Evolutionary conservation across 1,140 invertebrate genomes (phyloP), one percentile per base, ranked within the genome.

Genomic region (Cyrtorhinus lividipennis): DNA sequence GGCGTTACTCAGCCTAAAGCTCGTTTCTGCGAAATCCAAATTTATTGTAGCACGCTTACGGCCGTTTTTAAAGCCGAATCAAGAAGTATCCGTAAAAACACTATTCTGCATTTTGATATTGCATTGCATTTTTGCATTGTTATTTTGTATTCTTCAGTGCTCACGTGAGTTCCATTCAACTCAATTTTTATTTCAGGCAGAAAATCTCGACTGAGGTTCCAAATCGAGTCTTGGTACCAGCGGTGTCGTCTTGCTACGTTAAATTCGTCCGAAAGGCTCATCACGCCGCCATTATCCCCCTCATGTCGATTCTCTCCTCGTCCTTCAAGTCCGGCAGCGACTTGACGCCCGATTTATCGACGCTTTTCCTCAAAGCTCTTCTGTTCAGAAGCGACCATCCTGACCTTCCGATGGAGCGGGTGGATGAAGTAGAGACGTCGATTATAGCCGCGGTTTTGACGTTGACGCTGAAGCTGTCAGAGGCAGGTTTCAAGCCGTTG

Each of bases 381-480:
- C 82, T 90, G 69, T 84, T 91, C 64, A 74, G 90, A 18, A 44
- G 72, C 74, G 59, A 66, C 73, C 23, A 65, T 58, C 23, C 70
- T 69, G 65, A 57, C 1, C 20, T 3, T 22, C 68, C 66, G 59
- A 27, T 68, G 8, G 65, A 72, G 2, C 69, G 73, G 24, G 69
- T 80, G 0, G 65, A 71, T n/a, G 46, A 67, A 1, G 75, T 86
- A 0, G 92, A 97, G 75, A 77, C 79, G 15, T 76, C 80, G 70
- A 79, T 90, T 0, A 80, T 90, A 0, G 81, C 86, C 60, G 81
- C 88, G 0, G 72, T 95, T 22, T 82, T 87, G 2, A 76, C 80
- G 38, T 78, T 94, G 61, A 83, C 94, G 22, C 74, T 95, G 3
- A 94, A 94, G 73, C 73, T 96, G 18, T 93, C 90, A 12, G 93